Evolutionary conservation across 2,888 invertebrate species (phyloP).

Genomic region (Apoderus coryli): DNA sequence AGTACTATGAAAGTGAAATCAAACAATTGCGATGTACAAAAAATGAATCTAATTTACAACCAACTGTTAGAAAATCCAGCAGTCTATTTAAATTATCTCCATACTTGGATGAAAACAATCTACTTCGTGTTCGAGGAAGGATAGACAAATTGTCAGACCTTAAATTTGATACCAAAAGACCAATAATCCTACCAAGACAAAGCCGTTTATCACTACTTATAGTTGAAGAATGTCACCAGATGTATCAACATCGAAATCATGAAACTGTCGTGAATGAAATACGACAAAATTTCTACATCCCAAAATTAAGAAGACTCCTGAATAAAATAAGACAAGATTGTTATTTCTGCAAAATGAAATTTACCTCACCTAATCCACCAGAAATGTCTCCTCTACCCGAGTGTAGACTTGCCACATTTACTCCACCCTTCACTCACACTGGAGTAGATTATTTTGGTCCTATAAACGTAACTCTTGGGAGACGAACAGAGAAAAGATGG

Average conservation of each 20-base stretch:
- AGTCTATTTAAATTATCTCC: slow-evolving; percentile 5
- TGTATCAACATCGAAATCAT: slow-evolving; percentile 1
- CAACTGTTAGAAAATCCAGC: slow-evolving; percentile 4
- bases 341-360: too few species aligned
- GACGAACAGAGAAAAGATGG: slow-evolving; percentile 4
- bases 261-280: slow-evolving; percentile 4
- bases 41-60: too few species aligned
- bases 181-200: slow-evolving; percentile 7
- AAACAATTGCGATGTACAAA: too few species aligned
- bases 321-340: neutral
- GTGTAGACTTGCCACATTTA: slow-evolving; percentile 1
- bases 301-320: slow-evolving; percentile 2
- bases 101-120: too few species aligned
- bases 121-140: slow-evolving; percentile 5
- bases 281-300: slow-evolving; percentile 1
- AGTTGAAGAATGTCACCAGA: neutral
- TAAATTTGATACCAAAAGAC: slow-evolving; percentile 3
- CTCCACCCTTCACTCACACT: slow-evolving; percentile 1
- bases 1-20: too few species aligned
- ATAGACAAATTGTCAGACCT: slow-evolving; percentile 1
- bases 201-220: slow-evolving; percentile 5
- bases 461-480: slow-evolving; percentile 5
- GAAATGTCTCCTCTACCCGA: slow-evolving; percentile 4
- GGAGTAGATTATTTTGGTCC: slow-evolving; percentile 4
- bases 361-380: too few species aligned